Conservation (phyloP, 2,113 vertebrate genomes). For the Bos taurus region DNA sequence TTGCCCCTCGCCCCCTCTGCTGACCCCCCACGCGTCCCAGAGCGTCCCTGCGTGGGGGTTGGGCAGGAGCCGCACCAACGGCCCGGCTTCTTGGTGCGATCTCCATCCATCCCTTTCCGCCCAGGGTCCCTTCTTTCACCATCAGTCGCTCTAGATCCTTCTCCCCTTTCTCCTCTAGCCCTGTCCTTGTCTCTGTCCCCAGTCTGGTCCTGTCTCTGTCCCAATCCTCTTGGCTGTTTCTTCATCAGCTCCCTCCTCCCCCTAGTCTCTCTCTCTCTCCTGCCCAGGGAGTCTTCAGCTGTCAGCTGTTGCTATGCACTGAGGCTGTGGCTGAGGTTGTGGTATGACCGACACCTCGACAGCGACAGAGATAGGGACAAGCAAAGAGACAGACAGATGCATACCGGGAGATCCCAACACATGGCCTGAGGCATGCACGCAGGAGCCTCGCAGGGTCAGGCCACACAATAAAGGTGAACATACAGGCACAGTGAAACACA, state of each 20-base stretch:
- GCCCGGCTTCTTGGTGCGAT: background rate
- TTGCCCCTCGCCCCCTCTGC: background rate
- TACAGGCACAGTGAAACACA: background rate
- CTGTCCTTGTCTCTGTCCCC: slow-evolving; percentile 61
- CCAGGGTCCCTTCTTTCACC: slow-evolving; percentile 51
- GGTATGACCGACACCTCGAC: slow-evolving; percentile 39
- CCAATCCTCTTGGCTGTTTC: background rate
- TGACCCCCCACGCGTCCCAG: background rate
- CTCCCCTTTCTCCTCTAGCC: slow-evolving; percentile 69
- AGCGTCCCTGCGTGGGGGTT: background rate
- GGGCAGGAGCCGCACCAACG: background rate
- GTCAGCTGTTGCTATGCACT: slow-evolving; percentile 68
- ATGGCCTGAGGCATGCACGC: background rate
- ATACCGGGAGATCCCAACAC: background rate
- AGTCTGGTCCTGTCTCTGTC: background rate
- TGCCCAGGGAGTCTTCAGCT: slow-evolving; percentile 32
- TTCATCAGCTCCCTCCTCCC: background rate
- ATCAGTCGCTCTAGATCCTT: slow-evolving; percentile 39
- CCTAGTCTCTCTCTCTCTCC: background rate
- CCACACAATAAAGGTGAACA: background rate
- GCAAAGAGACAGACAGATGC: background rate
- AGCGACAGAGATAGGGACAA: slow-evolving; percentile 7
- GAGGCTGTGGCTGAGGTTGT: slow-evolving; percentile 39
- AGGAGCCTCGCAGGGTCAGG: background rate
- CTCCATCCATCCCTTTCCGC: background rate